Conservation (phyloP, 2,888 invertebrate genomes). For the Drosophila atroscutellata region DNA sequence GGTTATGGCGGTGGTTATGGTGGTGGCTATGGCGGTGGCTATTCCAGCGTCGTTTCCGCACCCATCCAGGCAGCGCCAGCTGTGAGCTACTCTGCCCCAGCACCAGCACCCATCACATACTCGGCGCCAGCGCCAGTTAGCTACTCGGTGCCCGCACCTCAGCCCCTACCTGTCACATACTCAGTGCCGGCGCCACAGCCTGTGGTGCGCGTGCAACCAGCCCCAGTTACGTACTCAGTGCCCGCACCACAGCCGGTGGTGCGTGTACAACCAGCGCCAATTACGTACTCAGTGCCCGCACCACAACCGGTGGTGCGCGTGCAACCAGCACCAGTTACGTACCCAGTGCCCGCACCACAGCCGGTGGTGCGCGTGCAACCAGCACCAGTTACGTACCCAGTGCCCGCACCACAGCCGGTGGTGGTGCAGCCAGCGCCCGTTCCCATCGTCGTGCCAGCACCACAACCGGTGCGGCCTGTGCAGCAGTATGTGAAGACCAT, state of each 20-base stretch:
- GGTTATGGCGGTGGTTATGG: slow-evolving; percentile 50
- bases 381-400: neutral
- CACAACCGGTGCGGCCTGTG: slow-evolving; percentile 11
- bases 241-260: slow-evolving; percentile 45
- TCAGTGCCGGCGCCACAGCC: slow-evolving; percentile 27
- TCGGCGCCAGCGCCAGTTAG: slow-evolving; percentile 49
- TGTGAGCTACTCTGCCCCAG: slow-evolving; percentile 37
- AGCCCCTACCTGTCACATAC: slow-evolving; percentile 26
- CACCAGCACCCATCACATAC: slow-evolving; percentile 44
- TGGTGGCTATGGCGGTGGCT: slow-evolving; percentile 37
- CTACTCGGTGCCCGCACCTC: slow-evolving; percentile 44
- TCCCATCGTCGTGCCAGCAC: slow-evolving; percentile 26
- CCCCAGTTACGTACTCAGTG: slow-evolving; percentile 22
- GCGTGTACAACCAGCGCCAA: slow-evolving; percentile 35
- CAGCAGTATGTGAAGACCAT: slow-evolving; percentile 77
- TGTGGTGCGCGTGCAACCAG: neutral
- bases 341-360: slow-evolving; percentile 28
- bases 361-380: neutral
- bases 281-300: slow-evolving; percentile 27
- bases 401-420: slow-evolving; percentile 33
- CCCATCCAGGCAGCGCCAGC: slow-evolving; percentile 41
- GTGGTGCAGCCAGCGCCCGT: slow-evolving; percentile 11
- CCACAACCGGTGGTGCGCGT: slow-evolving; percentile 14
- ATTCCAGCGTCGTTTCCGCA: slow-evolving; percentile 40
- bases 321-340: neutral